Evolutionary conservation across 1,140 invertebrate species (phyloP).

Genomic region (Drosophila lini): DNA sequence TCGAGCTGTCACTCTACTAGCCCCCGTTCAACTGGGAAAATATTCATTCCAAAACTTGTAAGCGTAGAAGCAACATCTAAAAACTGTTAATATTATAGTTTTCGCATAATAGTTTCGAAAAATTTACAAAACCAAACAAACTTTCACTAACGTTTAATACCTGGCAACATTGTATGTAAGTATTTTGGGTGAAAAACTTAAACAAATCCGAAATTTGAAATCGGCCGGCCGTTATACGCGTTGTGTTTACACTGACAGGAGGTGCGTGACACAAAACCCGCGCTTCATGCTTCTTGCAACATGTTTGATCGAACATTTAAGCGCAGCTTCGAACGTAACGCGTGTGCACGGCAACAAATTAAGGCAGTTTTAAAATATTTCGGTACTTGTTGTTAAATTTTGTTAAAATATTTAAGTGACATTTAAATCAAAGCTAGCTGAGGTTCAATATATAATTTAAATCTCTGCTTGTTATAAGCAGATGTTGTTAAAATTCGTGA

Average conservation of each 20-base stretch:
- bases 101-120: no score
- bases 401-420: no score
- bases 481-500: background rate
- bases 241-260: background rate
- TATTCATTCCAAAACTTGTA: background rate
- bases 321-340: background rate
- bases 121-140: no score
- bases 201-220: background rate
- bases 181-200: background rate
- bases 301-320: background rate
- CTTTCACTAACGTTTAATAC: background rate
- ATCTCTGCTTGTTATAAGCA: background rate
- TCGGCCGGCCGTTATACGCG: background rate
- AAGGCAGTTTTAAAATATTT: background rate
- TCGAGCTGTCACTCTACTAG: background rate
- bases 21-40: background rate
- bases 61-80: background rate
- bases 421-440: no score
- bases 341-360: background rate
- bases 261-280: background rate
- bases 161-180: background rate
- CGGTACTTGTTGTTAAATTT: no score
- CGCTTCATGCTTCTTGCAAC: background rate
- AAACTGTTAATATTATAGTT: no score
- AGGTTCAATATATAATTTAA: no score